Evolutionary conservation across 2,797 vertebrate species (phyloP).

Genomic region (Rhodeus uyekii): DNA sequence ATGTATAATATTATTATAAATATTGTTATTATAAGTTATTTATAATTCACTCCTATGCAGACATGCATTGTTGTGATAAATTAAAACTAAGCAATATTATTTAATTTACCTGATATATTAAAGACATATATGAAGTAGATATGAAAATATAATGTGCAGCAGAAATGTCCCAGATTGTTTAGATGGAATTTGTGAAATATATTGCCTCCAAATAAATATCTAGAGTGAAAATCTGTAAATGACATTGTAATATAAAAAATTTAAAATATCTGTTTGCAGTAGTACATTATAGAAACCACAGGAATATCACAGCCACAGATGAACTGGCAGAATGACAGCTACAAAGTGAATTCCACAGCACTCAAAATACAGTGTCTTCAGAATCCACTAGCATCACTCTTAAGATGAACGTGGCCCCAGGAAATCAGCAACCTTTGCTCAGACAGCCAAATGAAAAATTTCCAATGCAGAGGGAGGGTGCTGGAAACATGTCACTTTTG

Average conservation of each 20-base stretch:
- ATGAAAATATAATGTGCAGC: background rate
- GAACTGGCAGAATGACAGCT: background rate
- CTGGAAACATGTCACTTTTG: conserved; percentile 38
- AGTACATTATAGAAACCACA: background rate
- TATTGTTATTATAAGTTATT: too few species aligned
- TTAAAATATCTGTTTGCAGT: background rate
- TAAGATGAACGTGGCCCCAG: conserved; percentile 37
- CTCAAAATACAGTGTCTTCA: conserved; percentile 22
- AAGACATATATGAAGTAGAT: background rate
- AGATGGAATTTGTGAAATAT: background rate
- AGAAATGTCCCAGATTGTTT: background rate
- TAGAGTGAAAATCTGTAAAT: conserved; percentile 5
- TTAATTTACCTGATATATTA: background rate
- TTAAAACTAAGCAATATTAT: background rate
- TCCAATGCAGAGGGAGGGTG: conserved; percentile 24
- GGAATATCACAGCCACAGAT: background rate
- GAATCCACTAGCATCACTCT: conserved; percentile 30
- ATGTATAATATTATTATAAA: too few species aligned
- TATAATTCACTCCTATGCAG: background rate
- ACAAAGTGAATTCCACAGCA: conserved; percentile 1
- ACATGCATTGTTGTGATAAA: background rate
- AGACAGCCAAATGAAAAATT: conserved; percentile 17
- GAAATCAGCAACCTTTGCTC: conserved; percentile 41
- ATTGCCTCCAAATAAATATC: background rate
- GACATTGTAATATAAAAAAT: background rate